phyloP scores from a whole-genome alignment of 2,888 invertebrate species.

The Parnassius smintheus region DNA sequence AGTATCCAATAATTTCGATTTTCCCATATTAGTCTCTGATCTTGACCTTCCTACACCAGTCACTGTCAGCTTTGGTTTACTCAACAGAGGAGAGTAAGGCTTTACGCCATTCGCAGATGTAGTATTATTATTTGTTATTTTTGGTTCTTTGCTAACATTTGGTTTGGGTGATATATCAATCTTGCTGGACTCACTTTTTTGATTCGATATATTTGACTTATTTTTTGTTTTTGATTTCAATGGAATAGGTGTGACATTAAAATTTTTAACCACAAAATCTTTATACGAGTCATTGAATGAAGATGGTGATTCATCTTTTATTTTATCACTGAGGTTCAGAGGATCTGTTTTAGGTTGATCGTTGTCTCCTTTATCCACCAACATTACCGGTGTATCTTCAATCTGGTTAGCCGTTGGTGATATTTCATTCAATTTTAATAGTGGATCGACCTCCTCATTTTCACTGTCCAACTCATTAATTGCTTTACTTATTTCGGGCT shows the following conservation, averaged over 20 bases:
- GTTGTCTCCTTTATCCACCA: background rate
- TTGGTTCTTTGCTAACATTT: conserved; percentile 11
- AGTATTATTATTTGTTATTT: background rate
- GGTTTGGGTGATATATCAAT: conserved; percentile 13
- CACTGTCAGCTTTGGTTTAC: too few species aligned
- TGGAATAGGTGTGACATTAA: conserved; percentile 15
- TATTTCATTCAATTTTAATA: conserved; percentile 7
- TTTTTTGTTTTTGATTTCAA: conserved; percentile 41
- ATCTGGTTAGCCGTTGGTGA: background rate
- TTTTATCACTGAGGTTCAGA: conserved; percentile 13
- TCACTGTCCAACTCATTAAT: conserved; percentile 18
- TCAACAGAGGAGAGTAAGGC: background rate
- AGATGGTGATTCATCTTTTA: conserved; percentile 37
- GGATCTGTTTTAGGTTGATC: background rate
- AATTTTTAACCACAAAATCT: conserved; percentile 52
- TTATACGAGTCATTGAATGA: conserved; percentile 61
- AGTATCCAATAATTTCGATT: conserved; percentile 25
- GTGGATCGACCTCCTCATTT: conserved; percentile 19
- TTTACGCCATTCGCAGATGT: background rate
- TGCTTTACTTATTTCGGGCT: conserved; percentile 26
- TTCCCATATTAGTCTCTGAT: conserved; percentile 1
- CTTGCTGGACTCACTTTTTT: conserved; percentile 48
- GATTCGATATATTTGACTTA: conserved; percentile 46
- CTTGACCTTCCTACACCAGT: background rate
- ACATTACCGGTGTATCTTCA: background rate